Base-by-base conservation (phyloP, 2,113 vertebrate genomes). In the Chaetodon trifascialis region DNA sequence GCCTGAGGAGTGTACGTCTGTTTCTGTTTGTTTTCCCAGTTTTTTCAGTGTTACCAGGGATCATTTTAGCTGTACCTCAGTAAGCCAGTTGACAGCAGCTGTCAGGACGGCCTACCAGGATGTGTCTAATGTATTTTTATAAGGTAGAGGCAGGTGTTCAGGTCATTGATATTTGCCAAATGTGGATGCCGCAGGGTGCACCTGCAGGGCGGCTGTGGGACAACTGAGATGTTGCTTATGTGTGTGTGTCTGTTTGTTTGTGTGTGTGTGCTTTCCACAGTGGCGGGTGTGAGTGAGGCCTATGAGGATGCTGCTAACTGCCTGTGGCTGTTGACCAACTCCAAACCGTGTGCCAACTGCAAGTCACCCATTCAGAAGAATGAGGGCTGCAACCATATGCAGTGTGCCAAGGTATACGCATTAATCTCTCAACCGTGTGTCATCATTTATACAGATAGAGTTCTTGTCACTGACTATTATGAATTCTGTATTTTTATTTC, bases 311-410 rank as follows among this genome's bases (percentile, higher is more conserved):
- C 98, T 88, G 98, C 98, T 94, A 99, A 99, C 94, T 99, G 98
- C 92, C 95, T 99, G 79, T 99, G 98, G 98, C 94, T 99, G 87
- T 93, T 99, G 85, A 98, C 97, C 36, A 99, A 99, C 95, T 98
- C 98, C 87, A 99, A 99, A 91, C 96, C 98, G 0, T 99, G 98
- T 77, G 97, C 98, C 94, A 99, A 99, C 94, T 99, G 98, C 95
- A 99, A 99, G 92, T 99, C 98, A 80, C 98, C 98, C 12, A 99
- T 99, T 94, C 98, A 99, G 95, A 99, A 99, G 96, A 99, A 99
- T 10, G 98, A 99, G 90, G 98, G 98, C 88, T 99, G 98, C 95
- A 99, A 99, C 93, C 98, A 99, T 89, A 99, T 99, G 98, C 98
- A 99, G 83, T 99, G 98, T 96, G 98, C 97, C 90, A 99, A 99